Evolutionary conservation across 2,888 invertebrate genomes (phyloP).

Genomic region (Chesias legatella): DNA sequence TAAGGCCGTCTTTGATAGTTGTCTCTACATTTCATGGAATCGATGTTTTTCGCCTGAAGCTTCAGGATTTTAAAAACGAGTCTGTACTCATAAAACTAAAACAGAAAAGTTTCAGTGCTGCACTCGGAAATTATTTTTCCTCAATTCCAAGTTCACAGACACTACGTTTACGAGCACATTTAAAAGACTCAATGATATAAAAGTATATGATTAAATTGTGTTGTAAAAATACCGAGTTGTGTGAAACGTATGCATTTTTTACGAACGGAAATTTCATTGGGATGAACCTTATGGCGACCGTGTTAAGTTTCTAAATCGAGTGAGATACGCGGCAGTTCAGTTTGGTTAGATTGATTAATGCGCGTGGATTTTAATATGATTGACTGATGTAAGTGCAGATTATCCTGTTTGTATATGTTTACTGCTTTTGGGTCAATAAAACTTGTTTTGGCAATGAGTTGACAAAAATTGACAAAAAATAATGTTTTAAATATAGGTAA

Average conservation of each 20-base stretch:
- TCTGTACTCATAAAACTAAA: not conserved
- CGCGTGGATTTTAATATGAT: not conserved
- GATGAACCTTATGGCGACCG: constrained; percentile 2
- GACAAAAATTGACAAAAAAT: no score
- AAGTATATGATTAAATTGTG: constrained; percentile 21
- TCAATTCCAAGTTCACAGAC: constrained; percentile 15
- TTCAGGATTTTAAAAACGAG: no score
- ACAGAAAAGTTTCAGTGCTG: constrained; percentile 2
- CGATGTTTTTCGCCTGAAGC: no score
- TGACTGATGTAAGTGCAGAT: no score
- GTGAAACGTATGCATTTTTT: constrained; percentile 21
- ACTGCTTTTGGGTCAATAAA: no score
- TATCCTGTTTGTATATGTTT: no score
- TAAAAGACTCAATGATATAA: constrained; percentile 17
- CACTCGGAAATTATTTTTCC: constrained; percentile 5
- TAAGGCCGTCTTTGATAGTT: no score
- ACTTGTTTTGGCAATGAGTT: no score
- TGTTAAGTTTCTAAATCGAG: constrained; percentile 3
- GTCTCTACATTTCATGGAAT: no score
- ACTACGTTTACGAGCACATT: constrained; percentile 10
- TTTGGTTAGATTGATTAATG: constrained; percentile 5
- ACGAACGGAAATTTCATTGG: constrained; percentile 3
- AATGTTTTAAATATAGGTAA: no score
- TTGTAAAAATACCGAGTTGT: constrained; percentile 17
- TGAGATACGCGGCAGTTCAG: not conserved